These are phyloP conservation scores for Caenorhabditis panamensis DNA, from an alignment of 2,888 invertebrate species.

Conservation along the genomic window DNA sequence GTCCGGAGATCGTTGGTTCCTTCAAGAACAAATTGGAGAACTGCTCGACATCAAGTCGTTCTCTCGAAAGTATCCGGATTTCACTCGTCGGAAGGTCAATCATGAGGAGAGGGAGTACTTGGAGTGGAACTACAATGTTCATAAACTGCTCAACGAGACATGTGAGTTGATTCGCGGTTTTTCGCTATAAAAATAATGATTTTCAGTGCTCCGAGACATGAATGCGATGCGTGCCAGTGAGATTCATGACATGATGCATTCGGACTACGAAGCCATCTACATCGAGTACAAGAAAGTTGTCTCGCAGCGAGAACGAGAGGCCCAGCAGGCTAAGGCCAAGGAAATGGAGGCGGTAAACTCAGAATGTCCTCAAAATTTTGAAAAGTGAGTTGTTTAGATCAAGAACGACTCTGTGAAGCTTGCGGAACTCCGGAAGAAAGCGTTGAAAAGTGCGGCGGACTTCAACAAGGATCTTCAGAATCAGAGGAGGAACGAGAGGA, in stretches of 20 bases:
- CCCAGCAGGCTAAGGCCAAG: slow-evolving; percentile 82
- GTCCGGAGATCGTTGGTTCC: slow-evolving; percentile 77
- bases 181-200: neutral
- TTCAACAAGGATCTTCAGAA: slow-evolving; percentile 60
- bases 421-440: slow-evolving; percentile 47
- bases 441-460: slow-evolving; percentile 44
- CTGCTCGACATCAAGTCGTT: slow-evolving; percentile 96
- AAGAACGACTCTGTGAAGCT: slow-evolving; percentile 56
- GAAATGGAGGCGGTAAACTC: slow-evolving; percentile 82
- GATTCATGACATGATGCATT: slow-evolving; percentile 94
- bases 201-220: slow-evolving; percentile 74
- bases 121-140: slow-evolving; percentile 84
- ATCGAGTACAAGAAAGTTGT: slow-evolving; percentile 83
- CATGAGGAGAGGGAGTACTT: slow-evolving; percentile 93
- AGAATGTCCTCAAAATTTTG: neutral
- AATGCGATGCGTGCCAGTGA: slow-evolving; percentile 84
- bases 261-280: slow-evolving; percentile 95
- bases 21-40: slow-evolving; percentile 94
- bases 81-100: slow-evolving; percentile 83
- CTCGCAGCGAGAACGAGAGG: slow-evolving; percentile 81
- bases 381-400: slow-evolving; percentile 28
- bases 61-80: slow-evolving; percentile 87
- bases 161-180: slow-evolving; percentile 48
- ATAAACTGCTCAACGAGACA: slow-evolving; percentile 75
- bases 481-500: slow-evolving; percentile 41